Evolutionary conservation across 2,888 invertebrate genomes (phyloP).

Genomic region (Acrocera orbiculus): DNA sequence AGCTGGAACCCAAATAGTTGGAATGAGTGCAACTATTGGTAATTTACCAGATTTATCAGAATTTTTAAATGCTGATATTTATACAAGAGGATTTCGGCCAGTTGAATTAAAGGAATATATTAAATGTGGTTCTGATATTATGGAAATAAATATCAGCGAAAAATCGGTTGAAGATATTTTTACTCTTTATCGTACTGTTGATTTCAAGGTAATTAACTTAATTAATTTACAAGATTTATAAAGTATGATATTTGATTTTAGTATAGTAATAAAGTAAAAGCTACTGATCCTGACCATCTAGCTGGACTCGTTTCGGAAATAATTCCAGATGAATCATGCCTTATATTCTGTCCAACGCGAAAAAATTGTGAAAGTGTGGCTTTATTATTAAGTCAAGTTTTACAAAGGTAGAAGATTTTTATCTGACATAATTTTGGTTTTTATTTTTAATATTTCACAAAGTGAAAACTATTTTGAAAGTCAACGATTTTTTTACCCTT

Average conservation of each 20-base stretch:
- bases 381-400: constrained; percentile 47
- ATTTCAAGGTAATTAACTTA: constrained; percentile 26
- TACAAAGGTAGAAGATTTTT: constrained; percentile 21
- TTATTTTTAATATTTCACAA: background rate
- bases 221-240: background rate
- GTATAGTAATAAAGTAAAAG: constrained; percentile 41
- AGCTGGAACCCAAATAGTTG: constrained; percentile 68
- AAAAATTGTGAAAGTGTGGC: constrained; percentile 87
- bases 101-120: constrained; percentile 69
- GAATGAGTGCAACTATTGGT: constrained; percentile 95
- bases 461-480: no score
- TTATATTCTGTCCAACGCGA: constrained; percentile 87
- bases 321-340: constrained; percentile 58
- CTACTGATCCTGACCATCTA: constrained; percentile 62
- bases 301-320: constrained; percentile 67
- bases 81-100: constrained; percentile 73
- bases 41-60: constrained; percentile 64
- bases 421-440: background rate
- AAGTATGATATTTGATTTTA: constrained; percentile 28
- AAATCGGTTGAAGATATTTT: constrained; percentile 36
- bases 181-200: constrained; percentile 32
- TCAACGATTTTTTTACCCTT: no score
- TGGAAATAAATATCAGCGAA: constrained; percentile 36
- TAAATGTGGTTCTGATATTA: constrained; percentile 47
- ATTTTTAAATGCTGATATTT: constrained; percentile 70